Evolutionary conservation across 2,797 vertebrate genomes (phyloP).

Genomic region (Crocidura indochinensis): DNA sequence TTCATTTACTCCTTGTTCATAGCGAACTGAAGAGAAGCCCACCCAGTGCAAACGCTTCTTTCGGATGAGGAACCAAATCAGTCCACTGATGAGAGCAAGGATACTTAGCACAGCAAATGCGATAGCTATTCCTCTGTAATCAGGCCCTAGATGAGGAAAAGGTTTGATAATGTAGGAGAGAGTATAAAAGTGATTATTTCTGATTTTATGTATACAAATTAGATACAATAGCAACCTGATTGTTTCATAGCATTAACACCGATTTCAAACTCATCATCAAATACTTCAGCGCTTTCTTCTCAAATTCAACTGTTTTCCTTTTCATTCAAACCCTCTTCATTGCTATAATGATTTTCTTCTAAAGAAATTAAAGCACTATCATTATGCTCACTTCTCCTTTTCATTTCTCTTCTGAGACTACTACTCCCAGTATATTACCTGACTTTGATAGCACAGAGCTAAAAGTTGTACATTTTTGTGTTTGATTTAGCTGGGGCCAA

Average conservation of each 20-base stretch:
- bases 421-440: background rate
- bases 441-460: conserved; percentile 55
- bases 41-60: conserved; percentile 86
- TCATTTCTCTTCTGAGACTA: background rate
- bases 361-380: conserved; percentile 59
- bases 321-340: conserved; percentile 60
- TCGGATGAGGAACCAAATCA: conserved; percentile 87
- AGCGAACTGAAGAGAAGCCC: conserved; percentile 89
- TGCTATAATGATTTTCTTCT: conserved; percentile 55
- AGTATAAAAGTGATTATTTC: background rate
- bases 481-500: conserved; percentile 40
- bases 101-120: conserved; percentile 85
- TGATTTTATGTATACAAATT: conserved; percentile 23
- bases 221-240: background rate
- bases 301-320: conserved; percentile 50
- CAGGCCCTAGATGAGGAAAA: conserved; percentile 84
- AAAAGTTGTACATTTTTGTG: conserved; percentile 55
- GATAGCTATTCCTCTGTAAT: conserved; percentile 86
- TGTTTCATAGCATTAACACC: conserved; percentile 42
- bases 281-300: conserved; percentile 14
- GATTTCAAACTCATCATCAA: conserved; percentile 52
- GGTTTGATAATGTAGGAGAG: conserved; percentile 12
- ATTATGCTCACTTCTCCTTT: conserved; percentile 46
- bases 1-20: conserved; percentile 90
- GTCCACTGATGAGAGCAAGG: conserved; percentile 77